Percentiles rank a stretch among this genome's conserved stretches.
Conservation (phyloP, 2,888 invertebrate species). For the Rosalia funebris region DNA sequence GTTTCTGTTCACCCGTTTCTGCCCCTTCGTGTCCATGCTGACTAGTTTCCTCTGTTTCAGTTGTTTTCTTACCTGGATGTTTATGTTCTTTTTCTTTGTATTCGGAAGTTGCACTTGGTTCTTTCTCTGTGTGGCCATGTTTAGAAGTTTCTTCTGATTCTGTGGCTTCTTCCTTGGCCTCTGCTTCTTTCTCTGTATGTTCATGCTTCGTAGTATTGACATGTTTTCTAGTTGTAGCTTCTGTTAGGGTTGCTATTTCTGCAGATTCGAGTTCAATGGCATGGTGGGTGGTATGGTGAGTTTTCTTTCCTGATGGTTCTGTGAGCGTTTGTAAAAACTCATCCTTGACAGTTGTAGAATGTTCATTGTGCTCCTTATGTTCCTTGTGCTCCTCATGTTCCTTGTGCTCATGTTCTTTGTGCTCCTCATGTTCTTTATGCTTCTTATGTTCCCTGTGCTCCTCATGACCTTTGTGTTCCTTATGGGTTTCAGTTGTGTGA, state of each 20-base stretch:
- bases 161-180: not conserved
- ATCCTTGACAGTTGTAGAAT: not conserved
- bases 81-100: not conserved
- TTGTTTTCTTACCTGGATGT: not conserved
- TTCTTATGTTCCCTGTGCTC: not conserved
- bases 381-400: not conserved
- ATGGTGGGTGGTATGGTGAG: not conserved
- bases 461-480: not conserved
- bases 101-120: not conserved
- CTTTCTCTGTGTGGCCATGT: not conserved
- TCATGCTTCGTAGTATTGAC: not conserved
- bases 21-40: not conserved
- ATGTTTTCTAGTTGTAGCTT: not conserved
- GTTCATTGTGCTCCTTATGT: not conserved
- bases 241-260: not conserved
- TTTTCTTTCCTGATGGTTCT: not conserved
- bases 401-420: not conserved
- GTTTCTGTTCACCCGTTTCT: not conserved
- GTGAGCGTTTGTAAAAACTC: constrained; percentile 5
- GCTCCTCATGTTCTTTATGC: not conserved
- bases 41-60: not conserved
- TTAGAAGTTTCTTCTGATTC: not conserved
- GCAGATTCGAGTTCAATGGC: not conserved
- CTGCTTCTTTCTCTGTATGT: not conserved
- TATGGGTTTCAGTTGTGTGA: not conserved